Conservation (phyloP, 2,797 vertebrate species). For the Craterocephalus amniculus region DNA sequence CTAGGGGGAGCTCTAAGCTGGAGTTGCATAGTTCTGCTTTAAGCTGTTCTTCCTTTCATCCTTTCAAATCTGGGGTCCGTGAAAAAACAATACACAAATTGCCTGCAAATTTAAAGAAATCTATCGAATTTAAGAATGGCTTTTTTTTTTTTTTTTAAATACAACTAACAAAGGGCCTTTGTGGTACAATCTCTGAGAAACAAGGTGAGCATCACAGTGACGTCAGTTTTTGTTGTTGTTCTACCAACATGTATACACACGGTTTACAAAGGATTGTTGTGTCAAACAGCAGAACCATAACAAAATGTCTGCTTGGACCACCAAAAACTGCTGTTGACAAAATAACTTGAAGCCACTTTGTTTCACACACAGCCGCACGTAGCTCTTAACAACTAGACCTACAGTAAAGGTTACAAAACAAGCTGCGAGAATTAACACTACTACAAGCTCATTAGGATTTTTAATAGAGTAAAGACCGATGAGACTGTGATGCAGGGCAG, state of each 20-base stretch:
- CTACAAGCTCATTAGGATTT: no score
- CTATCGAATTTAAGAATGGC: neutral
- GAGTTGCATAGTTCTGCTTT: no score
- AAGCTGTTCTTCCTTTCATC: neutral
- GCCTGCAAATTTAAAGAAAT: constrained; percentile 5
- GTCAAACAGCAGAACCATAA: constrained; percentile 21
- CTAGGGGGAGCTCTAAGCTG: no score
- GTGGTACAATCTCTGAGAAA: constrained; percentile 15
- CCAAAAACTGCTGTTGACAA: constrained; percentile 7
- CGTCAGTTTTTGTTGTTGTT: constrained; percentile 20
- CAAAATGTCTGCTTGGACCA: constrained; percentile 1
- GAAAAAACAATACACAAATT: constrained; percentile 10
- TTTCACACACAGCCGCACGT: constrained; percentile 5
- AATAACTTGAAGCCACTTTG: constrained; percentile 2
- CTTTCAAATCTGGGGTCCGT: neutral
- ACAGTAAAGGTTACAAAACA: neutral
- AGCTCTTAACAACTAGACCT: neutral
- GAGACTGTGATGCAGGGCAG: constrained; percentile 20
- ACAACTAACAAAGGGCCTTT: constrained; percentile 2
- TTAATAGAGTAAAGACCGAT: constrained; percentile 17
- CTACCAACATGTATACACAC: constrained; percentile 12
- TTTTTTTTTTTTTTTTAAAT: neutral
- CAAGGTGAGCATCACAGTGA: constrained; percentile 7
- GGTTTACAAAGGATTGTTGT: constrained; percentile 21
- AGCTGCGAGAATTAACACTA: constrained; percentile 1